phyloP scores from a whole-genome alignment of 2,113 vertebrate genomes.

The Brachypteracias leptosomus region DNA sequence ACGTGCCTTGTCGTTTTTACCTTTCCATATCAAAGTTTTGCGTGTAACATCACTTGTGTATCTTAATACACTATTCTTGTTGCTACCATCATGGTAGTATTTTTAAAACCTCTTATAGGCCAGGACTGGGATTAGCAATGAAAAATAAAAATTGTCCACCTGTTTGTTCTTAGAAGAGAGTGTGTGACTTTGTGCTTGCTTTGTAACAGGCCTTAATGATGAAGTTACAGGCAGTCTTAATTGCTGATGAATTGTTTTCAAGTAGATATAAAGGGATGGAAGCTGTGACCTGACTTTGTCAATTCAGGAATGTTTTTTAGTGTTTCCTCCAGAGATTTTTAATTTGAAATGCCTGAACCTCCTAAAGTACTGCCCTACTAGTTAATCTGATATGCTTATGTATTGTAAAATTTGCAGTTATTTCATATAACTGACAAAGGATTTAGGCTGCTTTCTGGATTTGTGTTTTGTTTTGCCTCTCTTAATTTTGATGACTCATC shows the following conservation, averaged over 20 bases:
- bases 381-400: not conserved
- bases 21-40: not conserved
- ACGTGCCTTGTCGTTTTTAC: not conserved
- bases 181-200: not conserved
- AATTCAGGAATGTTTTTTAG: not conserved
- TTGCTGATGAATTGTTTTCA: not conserved
- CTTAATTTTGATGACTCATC: not conserved
- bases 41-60: not conserved
- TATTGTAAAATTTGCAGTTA: not conserved
- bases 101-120: not conserved
- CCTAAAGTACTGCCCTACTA: not conserved
- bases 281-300: not conserved
- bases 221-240: not conserved
- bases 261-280: not conserved
- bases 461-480: not conserved
- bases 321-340: not conserved
- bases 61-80: not conserved
- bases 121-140: not conserved
- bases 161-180: not conserved
- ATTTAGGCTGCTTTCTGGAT: not conserved
- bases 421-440: not conserved
- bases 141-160: not conserved
- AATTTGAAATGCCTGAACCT: not conserved
- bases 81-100: not conserved
- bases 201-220: not conserved